Base-by-base conservation (phyloP, 2,888 invertebrate genomes). In the Autographa pulchrina region DNA sequence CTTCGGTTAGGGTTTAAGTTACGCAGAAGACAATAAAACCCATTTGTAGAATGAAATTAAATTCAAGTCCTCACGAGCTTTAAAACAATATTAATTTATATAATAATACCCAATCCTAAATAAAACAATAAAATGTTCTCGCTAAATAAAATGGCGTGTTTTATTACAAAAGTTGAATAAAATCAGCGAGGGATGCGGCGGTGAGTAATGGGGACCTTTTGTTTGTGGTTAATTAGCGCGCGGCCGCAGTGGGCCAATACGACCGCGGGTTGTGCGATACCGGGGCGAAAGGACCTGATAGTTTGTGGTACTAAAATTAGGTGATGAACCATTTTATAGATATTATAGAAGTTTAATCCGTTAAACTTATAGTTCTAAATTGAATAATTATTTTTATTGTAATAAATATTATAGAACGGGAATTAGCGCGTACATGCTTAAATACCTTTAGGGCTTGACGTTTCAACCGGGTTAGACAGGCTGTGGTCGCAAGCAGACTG, bases 151-250 rank as follows among this genome's bases (percentile, higher is more conserved):
- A 83, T 73, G 75, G 84, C 65, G 80, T 81, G 81, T 80, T 78
- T 80, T 77, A 80, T 81, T 81, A 75, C 80, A 74, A 80, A 85
- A 82, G 77, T 84, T 80, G 77, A 81, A 80, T 80, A 81, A 84
- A 82, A 83, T 84, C 81, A 86, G 75, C 70, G 77, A 74, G 84
- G 79, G 78, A 83, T 74, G 82, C 80, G 76, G 81, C 78, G 66
- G 32, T 81, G 85, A 83, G 81, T 86, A 86, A 86, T 87, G 82
- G 85, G 72, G 70, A 78, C 75, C 83, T 82, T 86, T 88, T 86
- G 88, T 88, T 84, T 86, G 86, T 72, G 84, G 88, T 85, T 87
- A 86, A 88, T 88, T 86, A 88, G 81, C 81, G 83, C 80, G 77
- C 78, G 82, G 68, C 65, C 74, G 75, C 67, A 67, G 70, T 69